Evolutionary conservation across 2,113 vertebrate genomes (phyloP).

Genomic region (Bubo blakistoni): DNA sequence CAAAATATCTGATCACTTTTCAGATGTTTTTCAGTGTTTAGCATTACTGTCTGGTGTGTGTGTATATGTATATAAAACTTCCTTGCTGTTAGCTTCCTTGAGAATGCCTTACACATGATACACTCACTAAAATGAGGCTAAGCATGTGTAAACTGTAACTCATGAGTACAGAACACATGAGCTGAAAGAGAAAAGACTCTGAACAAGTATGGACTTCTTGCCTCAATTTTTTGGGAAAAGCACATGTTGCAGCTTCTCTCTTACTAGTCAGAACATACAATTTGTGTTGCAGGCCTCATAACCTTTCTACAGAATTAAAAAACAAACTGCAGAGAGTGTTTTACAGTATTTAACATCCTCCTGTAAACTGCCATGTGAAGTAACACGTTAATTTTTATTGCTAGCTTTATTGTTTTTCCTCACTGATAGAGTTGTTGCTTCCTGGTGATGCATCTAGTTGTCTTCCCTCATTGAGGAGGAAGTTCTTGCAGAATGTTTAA

Average conservation of each 20-base stretch:
- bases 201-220: not conserved
- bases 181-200: not conserved
- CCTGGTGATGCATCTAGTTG: not conserved
- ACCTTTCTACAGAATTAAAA: not conserved
- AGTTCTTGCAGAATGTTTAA: not conserved
- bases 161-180: not conserved
- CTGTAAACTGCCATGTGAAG: not conserved
- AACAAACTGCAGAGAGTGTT: not conserved
- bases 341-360: not conserved
- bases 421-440: not conserved
- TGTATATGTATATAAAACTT: not conserved
- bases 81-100: not conserved
- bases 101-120: not conserved
- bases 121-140: not conserved
- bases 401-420: not conserved
- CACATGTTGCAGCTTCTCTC: not conserved
- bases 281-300: not conserved
- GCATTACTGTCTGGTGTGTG: not conserved
- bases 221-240: not conserved
- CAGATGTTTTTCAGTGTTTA: not conserved
- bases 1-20: not conserved
- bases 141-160: not conserved
- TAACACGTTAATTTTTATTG: not conserved
- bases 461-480: not conserved
- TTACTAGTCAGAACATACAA: not conserved